Conservation (phyloP, 2,797 vertebrate genomes). For the Carcharodon carcharias region DNA sequence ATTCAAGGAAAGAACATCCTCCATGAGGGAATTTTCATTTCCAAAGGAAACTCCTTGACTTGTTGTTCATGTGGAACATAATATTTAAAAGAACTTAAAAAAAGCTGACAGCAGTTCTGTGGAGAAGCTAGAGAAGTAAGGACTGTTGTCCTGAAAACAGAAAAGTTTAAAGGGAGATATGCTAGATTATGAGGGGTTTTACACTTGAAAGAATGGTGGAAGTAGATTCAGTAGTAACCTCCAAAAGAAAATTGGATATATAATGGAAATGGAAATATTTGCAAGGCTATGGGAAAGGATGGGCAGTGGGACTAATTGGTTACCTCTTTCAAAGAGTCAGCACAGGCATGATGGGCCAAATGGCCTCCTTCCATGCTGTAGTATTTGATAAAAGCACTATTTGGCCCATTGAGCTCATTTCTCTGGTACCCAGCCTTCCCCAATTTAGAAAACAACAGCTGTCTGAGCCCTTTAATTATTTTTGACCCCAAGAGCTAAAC, state of each 20-base stretch:
- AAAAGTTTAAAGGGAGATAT: not conserved
- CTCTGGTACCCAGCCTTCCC: not conserved
- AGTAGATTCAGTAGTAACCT: not conserved
- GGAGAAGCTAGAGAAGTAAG: not conserved
- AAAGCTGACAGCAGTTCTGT: not conserved
- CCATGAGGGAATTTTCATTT: not conserved
- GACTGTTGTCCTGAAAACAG: not conserved
- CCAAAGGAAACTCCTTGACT: not conserved
- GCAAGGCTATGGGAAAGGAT: not conserved
- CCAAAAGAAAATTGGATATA: not conserved
- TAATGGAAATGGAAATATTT: not conserved
- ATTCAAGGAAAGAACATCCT: not conserved
- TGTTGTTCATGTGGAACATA: not conserved
- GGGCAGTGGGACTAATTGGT: not conserved
- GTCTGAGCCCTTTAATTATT: not conserved
- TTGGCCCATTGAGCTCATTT: not conserved
- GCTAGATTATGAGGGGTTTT: not conserved
- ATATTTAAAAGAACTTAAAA: not conserved
- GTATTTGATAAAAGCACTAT: not conserved
- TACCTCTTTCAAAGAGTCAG: too few species aligned
- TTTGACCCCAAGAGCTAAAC: not conserved
- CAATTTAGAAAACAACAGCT: not conserved
- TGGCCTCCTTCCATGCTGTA: not conserved
- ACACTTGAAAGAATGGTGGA: not conserved
- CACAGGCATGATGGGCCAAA: too few species aligned